These are phyloP conservation scores for Encarsia formosa DNA, from an alignment of 2,888 invertebrate genomes.

Conservation along the genomic window DNA sequence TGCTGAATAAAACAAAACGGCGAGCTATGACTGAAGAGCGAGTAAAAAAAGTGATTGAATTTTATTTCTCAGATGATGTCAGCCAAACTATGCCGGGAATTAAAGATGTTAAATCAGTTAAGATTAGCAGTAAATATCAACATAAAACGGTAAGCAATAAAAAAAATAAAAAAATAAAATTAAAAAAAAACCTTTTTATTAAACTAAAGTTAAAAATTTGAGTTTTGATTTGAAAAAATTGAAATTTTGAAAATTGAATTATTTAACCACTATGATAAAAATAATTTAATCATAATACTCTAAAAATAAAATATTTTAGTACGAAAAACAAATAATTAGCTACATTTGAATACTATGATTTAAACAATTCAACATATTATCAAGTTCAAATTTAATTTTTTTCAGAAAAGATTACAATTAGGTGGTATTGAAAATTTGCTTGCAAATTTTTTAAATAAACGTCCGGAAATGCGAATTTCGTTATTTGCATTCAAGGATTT, in stretches of 20 bases:
- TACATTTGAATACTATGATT: no score
- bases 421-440: not conserved
- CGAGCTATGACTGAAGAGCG: no score
- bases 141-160: not conserved
- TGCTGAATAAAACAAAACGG: no score
- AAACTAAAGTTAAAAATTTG: not conserved
- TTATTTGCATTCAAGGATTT: not conserved
- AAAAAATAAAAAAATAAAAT: no score
- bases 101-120: not conserved
- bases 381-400: not conserved
- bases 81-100: constrained; percentile 1
- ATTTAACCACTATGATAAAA: no score
- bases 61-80: not conserved
- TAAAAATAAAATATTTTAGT: no score
- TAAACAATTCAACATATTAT: no score
- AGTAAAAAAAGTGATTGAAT: no score
- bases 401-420: not conserved
- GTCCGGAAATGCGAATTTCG: not conserved
- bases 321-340: no score
- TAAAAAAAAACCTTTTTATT: no score
- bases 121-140: not conserved
- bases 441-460: constrained; percentile 1
- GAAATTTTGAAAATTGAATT: no score
- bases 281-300: no score
- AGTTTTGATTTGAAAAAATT: not conserved